A percentile compares a stretch with the other conserved stretches of the same genome.
Evolutionary conservation across 1,140 invertebrate genomes (phyloP).

Genomic region (Pteromalus puparum): DNA sequence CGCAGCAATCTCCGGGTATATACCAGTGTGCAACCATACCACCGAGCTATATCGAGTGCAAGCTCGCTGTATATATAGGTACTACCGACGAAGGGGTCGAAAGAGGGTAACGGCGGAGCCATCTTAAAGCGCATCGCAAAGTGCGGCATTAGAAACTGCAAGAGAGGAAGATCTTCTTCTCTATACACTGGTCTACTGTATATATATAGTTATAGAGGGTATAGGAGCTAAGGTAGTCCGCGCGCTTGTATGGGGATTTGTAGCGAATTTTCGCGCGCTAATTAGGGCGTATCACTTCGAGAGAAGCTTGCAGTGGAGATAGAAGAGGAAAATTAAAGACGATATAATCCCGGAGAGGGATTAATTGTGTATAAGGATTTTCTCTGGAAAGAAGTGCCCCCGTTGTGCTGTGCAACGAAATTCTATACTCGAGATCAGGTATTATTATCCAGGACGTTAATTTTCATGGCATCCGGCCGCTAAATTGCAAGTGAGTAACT

Average conservation of each 20-base stretch:
- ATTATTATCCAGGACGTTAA: slow-evolving; percentile 9
- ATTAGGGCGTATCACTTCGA: slow-evolving; percentile 18
- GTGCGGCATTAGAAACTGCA: slow-evolving; percentile 34
- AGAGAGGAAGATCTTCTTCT: no score
- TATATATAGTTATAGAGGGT: no score
- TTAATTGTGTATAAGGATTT: neutral
- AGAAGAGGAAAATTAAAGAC: neutral
- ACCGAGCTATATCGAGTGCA: slow-evolving; percentile 5
- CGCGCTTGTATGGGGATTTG: neutral
- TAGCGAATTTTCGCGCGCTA: slow-evolving; percentile 36
- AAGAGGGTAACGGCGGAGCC: slow-evolving; percentile 16
- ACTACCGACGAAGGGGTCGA: neutral
- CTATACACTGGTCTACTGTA: neutral
- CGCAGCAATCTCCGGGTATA: neutral
- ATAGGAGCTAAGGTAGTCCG: neutral
- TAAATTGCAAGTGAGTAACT: slow-evolving; percentile 18
- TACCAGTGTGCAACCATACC: neutral
- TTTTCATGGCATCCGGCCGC: neutral
- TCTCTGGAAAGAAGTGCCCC: neutral
- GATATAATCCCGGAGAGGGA: neutral
- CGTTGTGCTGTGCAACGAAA: neutral
- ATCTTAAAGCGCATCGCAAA: slow-evolving; percentile 34
- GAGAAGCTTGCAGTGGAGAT: neutral
- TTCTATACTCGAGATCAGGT: neutral
- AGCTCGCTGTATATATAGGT: neutral